phyloP scores from a whole-genome alignment of 2,797 vertebrate species.

The Galagoides demidoff region DNA sequence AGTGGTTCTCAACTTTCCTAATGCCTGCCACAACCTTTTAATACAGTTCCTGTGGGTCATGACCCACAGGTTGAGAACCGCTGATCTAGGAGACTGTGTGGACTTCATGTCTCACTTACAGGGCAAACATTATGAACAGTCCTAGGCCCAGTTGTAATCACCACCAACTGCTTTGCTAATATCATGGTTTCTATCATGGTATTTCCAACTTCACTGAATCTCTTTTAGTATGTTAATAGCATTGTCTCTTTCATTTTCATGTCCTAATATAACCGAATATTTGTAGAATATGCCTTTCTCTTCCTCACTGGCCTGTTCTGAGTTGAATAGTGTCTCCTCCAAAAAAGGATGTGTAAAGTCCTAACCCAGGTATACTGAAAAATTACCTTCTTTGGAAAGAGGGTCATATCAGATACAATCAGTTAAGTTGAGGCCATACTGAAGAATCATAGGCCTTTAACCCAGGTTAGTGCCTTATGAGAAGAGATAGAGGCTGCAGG shows the following conservation, averaged over 20 bases:
- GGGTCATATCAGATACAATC: background rate
- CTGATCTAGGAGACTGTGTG: no score
- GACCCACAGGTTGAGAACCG: no score
- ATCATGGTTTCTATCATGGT: background rate
- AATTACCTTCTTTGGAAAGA: background rate
- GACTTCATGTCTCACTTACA: background rate
- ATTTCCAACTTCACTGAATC: background rate
- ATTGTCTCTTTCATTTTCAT: background rate
- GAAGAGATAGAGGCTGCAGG: background rate
- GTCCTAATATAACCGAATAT: background rate
- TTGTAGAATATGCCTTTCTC: background rate
- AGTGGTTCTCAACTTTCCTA: no score
- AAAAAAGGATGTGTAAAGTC: background rate
- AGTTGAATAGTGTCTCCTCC: background rate
- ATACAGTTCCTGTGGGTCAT: no score
- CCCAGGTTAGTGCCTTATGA: background rate
- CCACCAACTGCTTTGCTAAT: no score
- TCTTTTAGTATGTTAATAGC: background rate
- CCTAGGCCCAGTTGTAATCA: accelerated
- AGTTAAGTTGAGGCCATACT: background rate
- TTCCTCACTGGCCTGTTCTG: background rate
- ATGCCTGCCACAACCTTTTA: no score
- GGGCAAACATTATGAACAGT: accelerated
- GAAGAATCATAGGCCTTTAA: background rate
- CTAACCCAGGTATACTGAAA: background rate